Base-by-base conservation (phyloP, 1,140 invertebrate species). In the Megathymus violae region DNA sequence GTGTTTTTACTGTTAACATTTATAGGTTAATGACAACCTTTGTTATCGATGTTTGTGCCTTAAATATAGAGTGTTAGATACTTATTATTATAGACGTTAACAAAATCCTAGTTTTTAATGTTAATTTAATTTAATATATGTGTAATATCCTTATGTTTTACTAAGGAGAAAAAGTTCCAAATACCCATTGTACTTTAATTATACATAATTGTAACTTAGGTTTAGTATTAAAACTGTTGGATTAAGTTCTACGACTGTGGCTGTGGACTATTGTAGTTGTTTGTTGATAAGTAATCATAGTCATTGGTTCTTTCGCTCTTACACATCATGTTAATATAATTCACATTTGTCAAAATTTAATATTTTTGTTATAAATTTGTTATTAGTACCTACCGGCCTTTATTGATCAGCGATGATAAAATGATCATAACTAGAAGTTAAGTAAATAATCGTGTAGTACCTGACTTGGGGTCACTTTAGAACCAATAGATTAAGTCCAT, bases 201-300 rank as follows among this genome's bases (percentile, higher is more conserved):
- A 64, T 64, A 65, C 44, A 40, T 64, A 63, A 70, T 51, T 66
- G 70, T 73, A 52, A 56, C 64, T 17, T 72, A 64, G 54, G 66
- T 61, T 60, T 63, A 62, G 15, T 41, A 44, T 17, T 4, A 19
- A 64, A 56, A 63, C 43, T 65, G 50, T 72, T 78, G 79, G 71
- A 58, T 63, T 84, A 77, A 84, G 76, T 66, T 60, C 63, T 76
- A 81, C 67, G 69, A 80, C 71, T 83, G 83, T 87, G 85, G 86
- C 85, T 88, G 86, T 89, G 83, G 79, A 80, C 68, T 81, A 47
- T 56, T 74, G 60, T 80, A 78, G 71, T 65, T 62, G 75, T 72
- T 74, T 67, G 72, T 73, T 72, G 60, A 76, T 80, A 74, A 79
- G 64, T 83, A 85, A 85, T 86, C 83, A 89, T 89, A 86, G 85